Evolutionary conservation across 2,888 invertebrate species (phyloP), one percentile per base, ranked within the genome.

Genomic region (Epistrophe eligans): DNA sequence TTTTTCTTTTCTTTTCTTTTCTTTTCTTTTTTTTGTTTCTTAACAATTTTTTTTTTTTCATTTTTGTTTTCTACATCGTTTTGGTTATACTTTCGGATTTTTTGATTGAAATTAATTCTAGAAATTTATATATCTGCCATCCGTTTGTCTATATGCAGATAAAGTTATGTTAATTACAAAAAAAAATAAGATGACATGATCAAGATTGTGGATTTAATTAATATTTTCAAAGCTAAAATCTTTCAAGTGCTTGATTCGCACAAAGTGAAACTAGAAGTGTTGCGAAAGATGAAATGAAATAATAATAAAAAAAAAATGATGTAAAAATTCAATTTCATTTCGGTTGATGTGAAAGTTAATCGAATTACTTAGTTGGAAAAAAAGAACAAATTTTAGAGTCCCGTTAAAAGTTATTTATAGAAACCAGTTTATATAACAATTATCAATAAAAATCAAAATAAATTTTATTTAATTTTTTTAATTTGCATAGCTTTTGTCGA

Each of bases 211-310:
- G 77, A 58, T 73, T 81, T 81, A 77, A 81, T 77, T 85, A 62
- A 70, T 80, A 43, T 43, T n/a, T 4, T 28, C 8, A 70, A 58
- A 66, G 45, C 38, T n/a, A 32, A 72, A 60, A 50, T 66, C 15
- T 66, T n/a, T 6, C 43, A 50, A 55, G 13, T 50, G 64, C 50
- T 77, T 43, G 40, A 64, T 74, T 82, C 50, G 15, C 55, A 40
- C 58, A 67, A 83, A 83, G 87, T 87, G 87, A 87, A 87, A 87
- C 71, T 87, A 83, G 87, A 87, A 87, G 87, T 79, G 74, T 79
- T 74, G 64, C 73, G 43, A 71, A 73, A 57, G 67, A 77, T 50
- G 9, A 67, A 50, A 50, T 67, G 10, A 67, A 38, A 38, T 38
- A n/a, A n/a, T 2, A 11, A n/a, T 8, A 17, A 35, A 50, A 35